Base-by-base conservation (phyloP, 2,113 vertebrate genomes). In the Daubentonia madagascariensis region DNA sequence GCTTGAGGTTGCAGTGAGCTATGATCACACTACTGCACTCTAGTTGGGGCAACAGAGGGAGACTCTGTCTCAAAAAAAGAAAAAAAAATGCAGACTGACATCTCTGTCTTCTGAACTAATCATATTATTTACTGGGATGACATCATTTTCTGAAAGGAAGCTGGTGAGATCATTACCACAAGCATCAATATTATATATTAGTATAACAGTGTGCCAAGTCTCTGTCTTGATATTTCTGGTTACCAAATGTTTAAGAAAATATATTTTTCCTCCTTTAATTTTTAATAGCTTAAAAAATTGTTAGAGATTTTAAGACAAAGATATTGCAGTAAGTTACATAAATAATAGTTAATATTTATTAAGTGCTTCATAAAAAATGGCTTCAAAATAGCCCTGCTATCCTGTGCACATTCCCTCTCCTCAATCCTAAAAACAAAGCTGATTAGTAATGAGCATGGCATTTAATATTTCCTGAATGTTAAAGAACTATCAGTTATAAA, bases 191-290 rank as follows among this genome's bases (percentile, higher is more conserved):
- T 78, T 92, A 70, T 73, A 30, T 6, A 43, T 91, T 87, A 84
- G 16, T 50, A 17, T 67, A 86, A 86, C 8, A 83, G n/a, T 76
- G 3, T 78, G 45, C n/a, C 43, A 61, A 25, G n/a, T 91, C 43
- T 80, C n/a, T 76, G 5, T 83, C 28, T 83, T 7, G 12, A 78
- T 84, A 43, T 92, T 68, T 18, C 65, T 20, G 5, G n/a, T 54
- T 85, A 85, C 23, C 45, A 90, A 79, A 61, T 78, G 45, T 84
- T 88, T 95, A 92, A 78, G 76, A 84, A 92, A 79, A 87, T 61
- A 35, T 67, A 72, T 68, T 84, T 37, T 72, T 63, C 52, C 16
- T 83, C 48, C 28, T 89, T 90, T 70, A 35, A 20, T 43, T 86
- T 84, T 78, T 50, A 57, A 76, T 63, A 93, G 40, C 20, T 70